These are phyloP conservation scores for Catagonus wagneri DNA, from an alignment of 2,113 vertebrate genomes.

Conservation along the genomic window DNA sequence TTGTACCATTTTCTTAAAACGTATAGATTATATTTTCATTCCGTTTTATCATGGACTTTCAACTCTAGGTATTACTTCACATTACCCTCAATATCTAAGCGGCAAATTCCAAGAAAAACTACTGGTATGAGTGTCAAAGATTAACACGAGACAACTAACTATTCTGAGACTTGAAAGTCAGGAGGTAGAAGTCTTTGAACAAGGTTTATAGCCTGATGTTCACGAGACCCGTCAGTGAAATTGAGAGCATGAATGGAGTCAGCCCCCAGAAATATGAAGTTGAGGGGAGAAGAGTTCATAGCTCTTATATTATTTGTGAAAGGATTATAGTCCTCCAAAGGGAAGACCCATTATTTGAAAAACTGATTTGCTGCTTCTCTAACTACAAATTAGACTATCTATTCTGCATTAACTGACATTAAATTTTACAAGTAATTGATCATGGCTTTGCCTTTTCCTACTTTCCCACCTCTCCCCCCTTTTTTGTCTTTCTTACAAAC, in stretches of 20 bases:
- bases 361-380: neutral
- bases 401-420: neutral
- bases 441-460: neutral
- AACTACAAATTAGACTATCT: neutral
- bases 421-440: slow-evolving; percentile 8
- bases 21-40: slow-evolving; percentile 16
- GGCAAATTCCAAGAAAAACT: slow-evolving; percentile 16
- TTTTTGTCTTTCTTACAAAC: neutral
- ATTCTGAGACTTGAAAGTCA: neutral
- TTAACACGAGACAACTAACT: neutral
- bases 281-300: neutral
- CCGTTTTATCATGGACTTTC: neutral
- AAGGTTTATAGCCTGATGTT: neutral
- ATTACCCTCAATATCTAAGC: neutral
- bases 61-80: neutral
- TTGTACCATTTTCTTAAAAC: neutral
- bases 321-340: neutral
- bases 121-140: neutral
- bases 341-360: neutral
- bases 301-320: neutral
- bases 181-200: neutral
- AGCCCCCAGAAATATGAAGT: neutral
- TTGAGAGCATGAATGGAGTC: neutral
- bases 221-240: neutral
- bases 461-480: neutral